Base-by-base conservation (phyloP, 2,113 vertebrate genomes). In the Catharus fuscescens region DNA sequence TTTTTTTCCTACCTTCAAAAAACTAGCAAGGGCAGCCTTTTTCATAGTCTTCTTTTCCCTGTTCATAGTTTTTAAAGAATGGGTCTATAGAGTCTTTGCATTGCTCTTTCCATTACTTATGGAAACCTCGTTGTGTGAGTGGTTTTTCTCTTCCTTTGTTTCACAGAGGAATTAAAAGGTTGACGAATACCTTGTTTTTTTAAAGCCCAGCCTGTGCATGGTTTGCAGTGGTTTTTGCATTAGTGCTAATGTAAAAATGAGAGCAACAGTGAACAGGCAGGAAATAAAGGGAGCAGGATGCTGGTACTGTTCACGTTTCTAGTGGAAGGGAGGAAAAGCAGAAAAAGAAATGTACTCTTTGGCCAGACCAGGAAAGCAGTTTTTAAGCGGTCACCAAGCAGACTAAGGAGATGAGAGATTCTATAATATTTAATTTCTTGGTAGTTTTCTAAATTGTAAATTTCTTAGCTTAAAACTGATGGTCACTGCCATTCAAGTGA, bases 81-180 rank as follows among this genome's bases (percentile, higher is more conserved):
- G 52, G n/a, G 11, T 86, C 64, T 80, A 8, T n/a, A 23, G 61
- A 83, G 85, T 82, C 71, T 44, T 80, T 62, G 56, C 77, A 45
- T 85, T 80, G 67, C 34, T 80, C 52, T 87, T 90, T 90, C 78
- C 3, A 1, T 91, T 88, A 50, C 36, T 53, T 61, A 31, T 40
- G 66, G 65, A 86, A 81, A 95, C 44, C 38, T 80, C 12, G 21
- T 28, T 66, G 42, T 56, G 28, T 54, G 83, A 34, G 18, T 79
- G 80, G 19, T 60, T 48, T 77, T 80, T 80, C 67, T 79, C 24
- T 61, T 80, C 61, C 45, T 83, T 92, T 84, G n/a, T 81, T 90
- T 67, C 87, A 64, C 26, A n/a, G 53, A 50, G 56, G 38, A 81
- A 42, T 76, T 76, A 48, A 76, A 93, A 88, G 34, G 14, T 47